Percentiles rank a stretch among this genome's conserved stretches.
phyloP scores from a whole-genome alignment of 2,113 vertebrate species.

The Aplodontia rufa region DNA sequence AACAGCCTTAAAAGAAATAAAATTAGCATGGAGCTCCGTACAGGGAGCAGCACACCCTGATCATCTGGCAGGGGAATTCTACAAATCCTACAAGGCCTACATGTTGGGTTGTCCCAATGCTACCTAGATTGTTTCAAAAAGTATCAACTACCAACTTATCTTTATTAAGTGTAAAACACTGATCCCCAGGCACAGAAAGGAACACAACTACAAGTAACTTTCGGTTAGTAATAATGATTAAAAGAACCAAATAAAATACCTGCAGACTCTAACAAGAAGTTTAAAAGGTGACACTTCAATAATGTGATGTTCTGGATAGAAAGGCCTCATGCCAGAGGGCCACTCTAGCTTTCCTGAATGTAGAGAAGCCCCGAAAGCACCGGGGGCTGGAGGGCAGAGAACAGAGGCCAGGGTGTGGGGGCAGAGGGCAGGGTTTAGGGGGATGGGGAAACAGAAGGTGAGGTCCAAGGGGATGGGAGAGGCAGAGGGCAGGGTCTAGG shows the following conservation, averaged over 20 bases:
- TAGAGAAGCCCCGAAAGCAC: background rate
- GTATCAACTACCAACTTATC: background rate
- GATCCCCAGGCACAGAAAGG: background rate
- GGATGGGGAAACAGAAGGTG: too few species aligned
- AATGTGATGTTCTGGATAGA: rapidly evolving
- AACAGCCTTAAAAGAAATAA: background rate
- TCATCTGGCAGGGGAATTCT: background rate
- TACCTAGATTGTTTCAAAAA: background rate
- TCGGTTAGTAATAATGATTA: background rate
- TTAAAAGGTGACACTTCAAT: background rate
- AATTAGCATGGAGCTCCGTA: background rate
- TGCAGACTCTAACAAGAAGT: background rate
- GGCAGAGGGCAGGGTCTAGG: too few species aligned
- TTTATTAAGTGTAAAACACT: background rate
- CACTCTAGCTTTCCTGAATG: background rate
- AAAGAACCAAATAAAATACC: background rate
- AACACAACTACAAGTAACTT: background rate
- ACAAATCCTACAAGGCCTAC: too few species aligned
- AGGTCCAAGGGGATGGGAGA: too few species aligned
- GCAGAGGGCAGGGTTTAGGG: too few species aligned
- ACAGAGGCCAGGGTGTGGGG: too few species aligned
- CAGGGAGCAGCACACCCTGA: rapidly evolving
- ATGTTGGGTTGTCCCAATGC: background rate
- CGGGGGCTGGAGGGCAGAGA: too few species aligned
- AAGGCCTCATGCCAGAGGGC: too few species aligned